Evolutionary conservation across 2,888 invertebrate genomes (phyloP), one percentile per base, ranked within the genome.

Genomic region (Parnassius glacialis): DNA sequence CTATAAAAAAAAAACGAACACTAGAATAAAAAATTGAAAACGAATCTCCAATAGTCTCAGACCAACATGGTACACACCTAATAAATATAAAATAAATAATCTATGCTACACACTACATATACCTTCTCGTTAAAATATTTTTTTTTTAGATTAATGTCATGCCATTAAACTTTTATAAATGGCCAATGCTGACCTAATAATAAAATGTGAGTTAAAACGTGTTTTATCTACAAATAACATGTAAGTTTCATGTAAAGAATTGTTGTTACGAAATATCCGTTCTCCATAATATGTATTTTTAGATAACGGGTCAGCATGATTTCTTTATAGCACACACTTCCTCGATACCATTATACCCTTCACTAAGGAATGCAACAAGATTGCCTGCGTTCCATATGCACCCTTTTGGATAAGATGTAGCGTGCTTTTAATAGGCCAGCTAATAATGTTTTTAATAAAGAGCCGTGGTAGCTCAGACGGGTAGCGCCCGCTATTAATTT

Each of bases 281-380:
- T 62, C 53, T 25, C 52, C 13, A 16, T 41, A 53, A 52, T 1
- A 34, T 34, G 25, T 64, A 59, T 64, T 64, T 61, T 61, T 59
- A 51, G 64, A 44, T 57, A 59, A 61, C 52, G 55, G 58, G 61
- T 61, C 59, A 59, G 51, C 16, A 13, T 54, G 56, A 53, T 45
- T 58, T 53, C 52, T 59, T 64, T 61, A 59, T 64, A 52, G 57
- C 16, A 48, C 59, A 54, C 53, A 53, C 58, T 65, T 61, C 52
- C 57, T 65, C 12, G 43, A 58, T 48, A 50, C 41, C 43, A 64
- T 60, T 62, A 63, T 51, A 66, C 60, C 64, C 66, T 66, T 65
- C 61, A 52, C 52, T 52, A 45, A 55, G 62, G 64, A 60, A 66
- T 66, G 59, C 56, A 45, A 56, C 63, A 45, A 62, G 65, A 64